Base-by-base conservation (phyloP, 2,797 vertebrate genomes). In the Typhlichthys eigenmanni region DNA sequence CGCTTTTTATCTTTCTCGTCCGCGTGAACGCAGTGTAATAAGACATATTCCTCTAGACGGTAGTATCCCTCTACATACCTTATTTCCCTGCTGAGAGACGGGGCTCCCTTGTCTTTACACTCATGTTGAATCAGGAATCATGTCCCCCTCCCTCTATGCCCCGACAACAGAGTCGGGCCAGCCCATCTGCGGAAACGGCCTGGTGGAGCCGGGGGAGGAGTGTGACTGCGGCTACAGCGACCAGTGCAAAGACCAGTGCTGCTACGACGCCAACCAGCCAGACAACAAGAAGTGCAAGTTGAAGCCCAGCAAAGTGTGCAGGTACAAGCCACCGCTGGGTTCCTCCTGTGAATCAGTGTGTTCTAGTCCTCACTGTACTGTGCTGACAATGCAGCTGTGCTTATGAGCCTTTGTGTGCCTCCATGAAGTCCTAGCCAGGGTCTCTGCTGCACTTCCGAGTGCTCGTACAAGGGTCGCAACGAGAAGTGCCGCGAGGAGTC, bases 171-270 rank as follows among this genome's bases (percentile, higher is more conserved):
- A 98, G 84, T 98, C 97, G 52, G 98, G 98, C 45, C 96, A 99
- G 77, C 98, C 98, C 55, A 99, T 98, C 82, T 99, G 98, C 83
- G 98, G 98, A 4, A 99, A 99, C 14, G 98, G 96, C 13, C 89
- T 99, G 83, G 98, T 99, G 49, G 98, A 99, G 80, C 92, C 93
- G n/a, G 96, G 96, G 17, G 98, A 99, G 75, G 88, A 99, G 79
- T 99, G 98, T 60, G 98, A 99, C 70, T 99, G 98, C 66, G 98
- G 98, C 19, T 99, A 99, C 86, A 96, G 92, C 4, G 97, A 99
- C 78, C 98, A 99, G 76, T 99, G 98, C 85, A 95, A 89, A 74
- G 98, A 99, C 60, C 89, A 91, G 1, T 99, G 98, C 83, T 99
- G 98, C 87, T 96, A 93, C 0, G 94, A 97, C 10, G 98, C 97